Conservation (phyloP, 2,797 vertebrate species). For the Fundulus diaphanus region DNA sequence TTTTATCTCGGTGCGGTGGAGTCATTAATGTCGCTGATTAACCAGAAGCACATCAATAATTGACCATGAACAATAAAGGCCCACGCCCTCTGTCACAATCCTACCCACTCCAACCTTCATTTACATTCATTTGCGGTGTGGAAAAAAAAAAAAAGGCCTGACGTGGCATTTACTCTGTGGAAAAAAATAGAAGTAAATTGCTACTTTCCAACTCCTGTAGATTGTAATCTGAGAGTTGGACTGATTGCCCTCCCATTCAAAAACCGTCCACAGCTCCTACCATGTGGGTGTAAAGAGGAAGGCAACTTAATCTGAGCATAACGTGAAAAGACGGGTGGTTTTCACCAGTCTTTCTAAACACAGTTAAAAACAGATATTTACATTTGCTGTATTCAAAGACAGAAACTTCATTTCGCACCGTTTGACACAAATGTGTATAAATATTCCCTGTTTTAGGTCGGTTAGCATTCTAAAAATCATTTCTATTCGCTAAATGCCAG, state of each 20-base stretch:
- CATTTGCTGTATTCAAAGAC: background rate
- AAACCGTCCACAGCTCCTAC: background rate
- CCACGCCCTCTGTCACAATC: conserved; percentile 64
- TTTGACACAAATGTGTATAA: background rate
- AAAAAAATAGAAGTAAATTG: conserved; percentile 37
- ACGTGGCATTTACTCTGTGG: conserved; percentile 28
- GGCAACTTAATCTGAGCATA: background rate
- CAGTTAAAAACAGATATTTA: background rate
- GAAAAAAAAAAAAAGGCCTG: conserved; percentile 43
- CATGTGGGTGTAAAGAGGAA: background rate
- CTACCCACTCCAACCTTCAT: conserved; percentile 58
- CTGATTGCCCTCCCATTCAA: conserved; percentile 1
- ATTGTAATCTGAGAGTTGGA: conserved; percentile 32
- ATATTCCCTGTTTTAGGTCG: background rate
- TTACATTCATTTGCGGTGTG: conserved; percentile 41
- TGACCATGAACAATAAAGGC: conserved; percentile 72
- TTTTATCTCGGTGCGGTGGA: conserved; percentile 42
- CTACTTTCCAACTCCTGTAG: conserved; percentile 18
- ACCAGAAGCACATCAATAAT: conserved; percentile 74
- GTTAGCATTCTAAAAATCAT: background rate
- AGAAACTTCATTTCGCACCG: background rate
- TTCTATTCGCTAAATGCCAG: background rate
- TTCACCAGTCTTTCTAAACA: background rate
- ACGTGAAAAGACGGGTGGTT: background rate
- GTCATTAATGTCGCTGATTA: conserved; percentile 73